Conservation (phyloP, 2,888 invertebrate species). For the Pristionchus maxplancki region DNA sequence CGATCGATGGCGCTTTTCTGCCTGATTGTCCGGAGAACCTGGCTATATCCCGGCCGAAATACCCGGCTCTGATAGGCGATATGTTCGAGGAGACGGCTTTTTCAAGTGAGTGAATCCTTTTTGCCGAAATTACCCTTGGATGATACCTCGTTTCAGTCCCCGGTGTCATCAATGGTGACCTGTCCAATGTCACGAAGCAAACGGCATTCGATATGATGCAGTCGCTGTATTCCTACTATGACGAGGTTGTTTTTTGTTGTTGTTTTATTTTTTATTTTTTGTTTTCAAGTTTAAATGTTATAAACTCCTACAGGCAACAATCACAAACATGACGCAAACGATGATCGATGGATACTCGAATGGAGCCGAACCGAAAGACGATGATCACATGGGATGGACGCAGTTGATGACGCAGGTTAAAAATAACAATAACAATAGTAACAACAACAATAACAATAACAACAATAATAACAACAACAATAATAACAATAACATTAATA, state of each 20-base stretch:
- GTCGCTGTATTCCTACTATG: not conserved
- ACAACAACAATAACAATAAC: too few relatives aligned
- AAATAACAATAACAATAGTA: not conserved
- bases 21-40: constrained; percentile 35
- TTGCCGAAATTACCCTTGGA: not conserved
- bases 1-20: constrained; percentile 37
- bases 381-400: constrained; percentile 35
- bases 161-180: not conserved
- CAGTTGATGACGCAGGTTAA: not conserved
- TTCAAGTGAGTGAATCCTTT: not conserved
- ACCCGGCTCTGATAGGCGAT: constrained; percentile 22
- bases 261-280: not conserved
- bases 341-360: not conserved
- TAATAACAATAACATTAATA: too few relatives aligned
- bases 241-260: not conserved
- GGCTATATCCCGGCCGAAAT: not conserved
- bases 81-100: not conserved
- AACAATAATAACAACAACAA: too few relatives aligned
- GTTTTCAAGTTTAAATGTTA: not conserved
- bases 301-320: not conserved
- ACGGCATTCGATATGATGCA: not conserved
- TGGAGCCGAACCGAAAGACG: not conserved
- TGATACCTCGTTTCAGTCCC: not conserved
- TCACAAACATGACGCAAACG: not conserved
- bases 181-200: not conserved